A percentile compares a stretch with the other conserved stretches of the same genome.
These are phyloP conservation scores for Blera fallax DNA, from an alignment of 2,888 invertebrate species.

Conservation along the genomic window DNA sequence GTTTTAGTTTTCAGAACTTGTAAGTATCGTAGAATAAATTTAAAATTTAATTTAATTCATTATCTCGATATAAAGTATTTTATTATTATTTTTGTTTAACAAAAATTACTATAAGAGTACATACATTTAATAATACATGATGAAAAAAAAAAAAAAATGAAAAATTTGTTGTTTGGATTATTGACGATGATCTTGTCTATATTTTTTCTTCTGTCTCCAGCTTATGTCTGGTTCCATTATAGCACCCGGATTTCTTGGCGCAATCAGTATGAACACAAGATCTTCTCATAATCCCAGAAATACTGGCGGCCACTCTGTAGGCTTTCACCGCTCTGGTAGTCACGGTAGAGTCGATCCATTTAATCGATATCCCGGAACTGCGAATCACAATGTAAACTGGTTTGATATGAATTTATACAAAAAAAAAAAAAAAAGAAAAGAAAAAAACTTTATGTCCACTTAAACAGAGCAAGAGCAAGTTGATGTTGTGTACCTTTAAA, in stretches of 20 bases:
- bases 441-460: slow-evolving; percentile 12
- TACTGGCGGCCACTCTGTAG: slow-evolving; percentile 74
- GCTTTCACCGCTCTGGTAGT: slow-evolving; percentile 67
- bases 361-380: slow-evolving; percentile 72
- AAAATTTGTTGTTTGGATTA: slow-evolving; percentile 3
- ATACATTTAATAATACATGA: slow-evolving; percentile 70
- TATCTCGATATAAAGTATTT: no score
- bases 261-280: slow-evolving; percentile 79
- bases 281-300: slow-evolving; percentile 77
- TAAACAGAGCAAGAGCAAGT: slow-evolving; percentile 40
- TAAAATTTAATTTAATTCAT: no score
- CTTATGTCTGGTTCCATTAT: slow-evolving; percentile 80
- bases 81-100: no score
- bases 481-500: slow-evolving; percentile 64
- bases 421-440: slow-evolving; percentile 26
- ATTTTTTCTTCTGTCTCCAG: slow-evolving; percentile 75
- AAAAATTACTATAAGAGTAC: slow-evolving; percentile 56
- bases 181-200: slow-evolving; percentile 66
- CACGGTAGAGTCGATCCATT: slow-evolving; percentile 64
- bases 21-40: slow-evolving; percentile 7
- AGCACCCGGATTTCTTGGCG: slow-evolving; percentile 80
- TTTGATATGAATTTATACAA: slow-evolving; percentile 62
- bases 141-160: neutral
- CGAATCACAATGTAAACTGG: slow-evolving; percentile 72
- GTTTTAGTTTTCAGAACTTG: neutral